Base-by-base conservation (phyloP, 37 sponge, comb jelly and placozoan genomes). In the Dysidea cf. avara region DNA sequence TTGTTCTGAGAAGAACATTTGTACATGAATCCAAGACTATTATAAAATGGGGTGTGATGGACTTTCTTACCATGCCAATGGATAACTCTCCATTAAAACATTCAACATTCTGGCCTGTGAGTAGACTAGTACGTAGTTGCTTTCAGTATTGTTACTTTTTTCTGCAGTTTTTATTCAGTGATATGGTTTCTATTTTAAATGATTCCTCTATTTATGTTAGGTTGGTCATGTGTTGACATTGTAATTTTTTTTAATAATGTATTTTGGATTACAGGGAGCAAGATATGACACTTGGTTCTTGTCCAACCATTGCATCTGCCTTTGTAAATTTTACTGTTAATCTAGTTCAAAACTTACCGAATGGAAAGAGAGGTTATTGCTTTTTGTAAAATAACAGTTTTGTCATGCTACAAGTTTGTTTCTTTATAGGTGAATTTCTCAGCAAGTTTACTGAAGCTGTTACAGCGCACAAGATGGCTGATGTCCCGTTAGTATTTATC, bases 11-110 rank as follows among this genome's bases (percentile, higher is more conserved):
- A 39, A 55, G 87, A 34, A 71, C 86, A 61, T 82, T 88, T 66
- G 71, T 63, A 17, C 76, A 82, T 14, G 92, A 91, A 62, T 75
- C 87, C 48, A 91, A 86, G 80, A 66, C 80, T n/a, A 70, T 91
- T 32, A 68, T 91, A 18, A 77, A 67, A 32, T 83, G 83, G 83
- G 92, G 86, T 2, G 86, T 90, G 22, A 65, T 29, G n/a, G 77
- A 76, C 20, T 77, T 39, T 24, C 71, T 90, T 31, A 34, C 28
- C 29, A 72, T 90, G 81, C 22, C 61, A 36, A 75, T 88, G 37
- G 58, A 66, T 4, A 52, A 67, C 17, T 82, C 83, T 20, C 83
- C 89, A 5, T 31, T 88, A n/a, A 57, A 82, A 18, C 20, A 63
- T 1, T 39, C 30, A 31, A 57, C 64, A 16, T 58, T 84, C 62